Evolutionary conservation across 2,797 vertebrate genomes (phyloP).

Genomic region (Aphelocoma californica): DNA sequence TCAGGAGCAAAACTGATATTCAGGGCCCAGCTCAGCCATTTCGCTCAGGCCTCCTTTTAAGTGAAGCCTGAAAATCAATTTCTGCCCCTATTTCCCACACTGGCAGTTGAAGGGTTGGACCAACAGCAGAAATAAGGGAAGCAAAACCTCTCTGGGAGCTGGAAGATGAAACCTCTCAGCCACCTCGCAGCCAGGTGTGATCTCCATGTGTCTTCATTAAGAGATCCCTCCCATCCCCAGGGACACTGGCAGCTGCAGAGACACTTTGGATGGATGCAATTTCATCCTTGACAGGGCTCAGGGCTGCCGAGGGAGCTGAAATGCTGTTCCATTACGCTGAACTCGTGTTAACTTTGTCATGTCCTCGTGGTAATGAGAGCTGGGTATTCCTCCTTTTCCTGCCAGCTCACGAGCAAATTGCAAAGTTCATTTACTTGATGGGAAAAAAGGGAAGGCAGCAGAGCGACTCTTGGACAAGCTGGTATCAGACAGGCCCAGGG

Average conservation of each 20-base stretch:
- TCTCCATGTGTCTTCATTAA: not conserved
- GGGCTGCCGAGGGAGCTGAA: not conserved
- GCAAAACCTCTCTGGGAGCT: not conserved
- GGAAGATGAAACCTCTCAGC: not conserved
- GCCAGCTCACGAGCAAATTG: not conserved
- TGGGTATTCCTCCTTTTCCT: not conserved
- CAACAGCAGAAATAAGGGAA: not conserved
- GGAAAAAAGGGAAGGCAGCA: not conserved
- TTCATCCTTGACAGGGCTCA: not conserved
- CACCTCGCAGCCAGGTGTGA: not conserved
- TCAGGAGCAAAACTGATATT: not conserved
- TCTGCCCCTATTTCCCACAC: not conserved
- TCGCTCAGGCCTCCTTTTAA: not conserved
- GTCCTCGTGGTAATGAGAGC: not conserved
- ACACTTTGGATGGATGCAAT: not conserved
- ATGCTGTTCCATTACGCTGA: not conserved
- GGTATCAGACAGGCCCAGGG: not conserved
- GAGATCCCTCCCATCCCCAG: not conserved
- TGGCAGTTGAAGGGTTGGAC: not conserved
- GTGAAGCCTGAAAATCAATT: not conserved
- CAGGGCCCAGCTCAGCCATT: not conserved
- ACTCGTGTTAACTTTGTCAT: not conserved
- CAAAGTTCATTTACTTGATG: not conserved
- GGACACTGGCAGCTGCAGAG: not conserved
- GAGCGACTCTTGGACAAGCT: not conserved